Evolutionary conservation across 2,113 vertebrate genomes (phyloP).

Genomic region (Noctilio leporinus): DNA sequence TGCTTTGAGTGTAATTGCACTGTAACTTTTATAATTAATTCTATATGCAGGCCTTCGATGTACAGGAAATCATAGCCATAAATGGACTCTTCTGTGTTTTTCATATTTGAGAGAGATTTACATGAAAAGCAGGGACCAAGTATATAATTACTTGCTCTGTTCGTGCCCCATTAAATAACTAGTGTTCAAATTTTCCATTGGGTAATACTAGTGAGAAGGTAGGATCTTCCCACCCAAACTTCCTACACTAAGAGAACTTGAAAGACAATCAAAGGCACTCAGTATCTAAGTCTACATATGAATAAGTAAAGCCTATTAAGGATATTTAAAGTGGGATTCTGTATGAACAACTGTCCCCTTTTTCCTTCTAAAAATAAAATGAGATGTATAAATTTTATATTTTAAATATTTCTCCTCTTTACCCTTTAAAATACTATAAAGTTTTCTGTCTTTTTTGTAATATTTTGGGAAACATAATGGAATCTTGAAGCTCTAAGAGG

Average conservation of each 20-base stretch:
- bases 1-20: conserved; percentile 50
- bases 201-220: background rate
- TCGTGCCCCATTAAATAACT: background rate
- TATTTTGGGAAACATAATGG: background rate
- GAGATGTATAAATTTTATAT: background rate
- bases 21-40: conserved; percentile 52
- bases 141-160: conserved; percentile 19
- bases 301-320: background rate
- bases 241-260: background rate
- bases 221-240: background rate
- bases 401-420: background rate
- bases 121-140: conserved; percentile 19
- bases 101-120: conserved; percentile 27
- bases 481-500: background rate
- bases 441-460: background rate
- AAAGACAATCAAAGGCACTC: background rate
- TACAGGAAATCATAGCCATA: conserved; percentile 41
- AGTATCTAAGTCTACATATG: background rate
- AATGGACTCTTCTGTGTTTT: conserved; percentile 40
- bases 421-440: background rate
- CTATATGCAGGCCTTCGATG: conserved; percentile 34
- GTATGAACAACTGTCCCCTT: background rate
- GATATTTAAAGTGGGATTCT: background rate
- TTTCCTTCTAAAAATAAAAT: background rate
- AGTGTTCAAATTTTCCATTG: background rate